phyloP scores from a whole-genome alignment of 2,888 invertebrate species.

The Sphinx pinastri region DNA sequence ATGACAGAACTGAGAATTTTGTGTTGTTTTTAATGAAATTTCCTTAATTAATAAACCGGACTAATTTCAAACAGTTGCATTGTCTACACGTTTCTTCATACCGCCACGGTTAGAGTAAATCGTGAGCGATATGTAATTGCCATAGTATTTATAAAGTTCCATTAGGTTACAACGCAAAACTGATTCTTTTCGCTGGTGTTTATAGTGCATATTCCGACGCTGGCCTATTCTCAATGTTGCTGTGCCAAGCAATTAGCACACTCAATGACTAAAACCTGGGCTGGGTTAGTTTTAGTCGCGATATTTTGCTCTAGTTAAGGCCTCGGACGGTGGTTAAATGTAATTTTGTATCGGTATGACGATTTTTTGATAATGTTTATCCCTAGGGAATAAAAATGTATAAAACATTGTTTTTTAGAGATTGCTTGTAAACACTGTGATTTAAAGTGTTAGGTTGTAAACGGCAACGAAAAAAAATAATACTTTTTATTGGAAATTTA shows the following conservation, averaged over 20 bases:
- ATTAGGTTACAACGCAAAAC: slow-evolving; percentile 29
- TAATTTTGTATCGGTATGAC: slow-evolving; percentile 50
- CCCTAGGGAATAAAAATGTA: slow-evolving; percentile 67
- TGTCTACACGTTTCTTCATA: slow-evolving; percentile 35
- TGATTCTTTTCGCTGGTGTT: slow-evolving; percentile 22
- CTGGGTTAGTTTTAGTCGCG: background rate
- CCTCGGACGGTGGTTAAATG: background rate
- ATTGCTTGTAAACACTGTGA: slow-evolving; percentile 63
- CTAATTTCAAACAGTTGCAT: background rate
- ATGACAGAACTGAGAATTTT: too few relatives aligned
- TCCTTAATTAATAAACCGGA: background rate
- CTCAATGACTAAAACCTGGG: background rate
- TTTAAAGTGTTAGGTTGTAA: slow-evolving; percentile 71
- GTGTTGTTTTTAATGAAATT: too few relatives aligned
- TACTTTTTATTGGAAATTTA: slow-evolving; percentile 9
- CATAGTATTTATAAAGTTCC: slow-evolving; percentile 32
- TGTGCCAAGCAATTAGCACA: slow-evolving; percentile 53
- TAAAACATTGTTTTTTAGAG: slow-evolving; percentile 58
- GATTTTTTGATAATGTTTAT: slow-evolving; percentile 53
- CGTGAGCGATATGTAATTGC: slow-evolving; percentile 40
- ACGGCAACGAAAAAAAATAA: slow-evolving; percentile 64
- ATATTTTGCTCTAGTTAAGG: background rate
- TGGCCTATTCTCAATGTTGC: slow-evolving; percentile 45
- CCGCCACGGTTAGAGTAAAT: slow-evolving; percentile 35
- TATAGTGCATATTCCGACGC: slow-evolving; percentile 3